Conservation (phyloP, 2,888 invertebrate genomes). For the Merodon equestris region DNA sequence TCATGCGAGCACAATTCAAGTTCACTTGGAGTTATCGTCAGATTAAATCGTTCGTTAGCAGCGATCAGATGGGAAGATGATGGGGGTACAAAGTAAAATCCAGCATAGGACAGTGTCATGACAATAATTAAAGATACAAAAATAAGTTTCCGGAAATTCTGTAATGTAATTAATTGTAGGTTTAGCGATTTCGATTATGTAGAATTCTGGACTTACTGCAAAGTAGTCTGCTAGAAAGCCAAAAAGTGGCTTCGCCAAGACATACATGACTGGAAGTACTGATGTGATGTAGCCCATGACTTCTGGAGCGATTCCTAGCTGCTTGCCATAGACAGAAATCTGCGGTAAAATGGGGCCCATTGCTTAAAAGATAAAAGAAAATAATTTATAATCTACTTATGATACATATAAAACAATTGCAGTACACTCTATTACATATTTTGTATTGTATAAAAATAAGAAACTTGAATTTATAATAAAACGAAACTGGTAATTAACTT, state of each 20-base stretch:
- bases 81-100: conserved; percentile 84
- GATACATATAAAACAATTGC: too few relatives aligned
- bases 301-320: conserved; percentile 86
- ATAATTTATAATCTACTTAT: too few relatives aligned
- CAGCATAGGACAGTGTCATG: conserved; percentile 85
- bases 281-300: conserved; percentile 89
- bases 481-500: too few relatives aligned
- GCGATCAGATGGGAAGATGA: conserved; percentile 71
- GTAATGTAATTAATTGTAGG: conserved; percentile 1
- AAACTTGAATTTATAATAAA: too few relatives aligned
- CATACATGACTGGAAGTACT: conserved; percentile 86
- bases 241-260: conserved; percentile 87
- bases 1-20: conserved; percentile 66
- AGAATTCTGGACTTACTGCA: conserved; percentile 79
- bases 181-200: neutral
- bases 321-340: conserved; percentile 87
- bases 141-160: conserved; percentile 83
- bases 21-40: conserved; percentile 63
- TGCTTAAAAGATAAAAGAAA: conserved; percentile 81
- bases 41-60: conserved; percentile 70
- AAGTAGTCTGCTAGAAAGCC: conserved; percentile 88
- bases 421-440: too few relatives aligned
- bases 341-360: conserved; percentile 90
- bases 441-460: too few relatives aligned
- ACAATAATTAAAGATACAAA: conserved; percentile 84